Evolutionary conservation across 2,888 invertebrate species (phyloP).

Genomic region (Xanthostigma xanthostigma): DNA sequence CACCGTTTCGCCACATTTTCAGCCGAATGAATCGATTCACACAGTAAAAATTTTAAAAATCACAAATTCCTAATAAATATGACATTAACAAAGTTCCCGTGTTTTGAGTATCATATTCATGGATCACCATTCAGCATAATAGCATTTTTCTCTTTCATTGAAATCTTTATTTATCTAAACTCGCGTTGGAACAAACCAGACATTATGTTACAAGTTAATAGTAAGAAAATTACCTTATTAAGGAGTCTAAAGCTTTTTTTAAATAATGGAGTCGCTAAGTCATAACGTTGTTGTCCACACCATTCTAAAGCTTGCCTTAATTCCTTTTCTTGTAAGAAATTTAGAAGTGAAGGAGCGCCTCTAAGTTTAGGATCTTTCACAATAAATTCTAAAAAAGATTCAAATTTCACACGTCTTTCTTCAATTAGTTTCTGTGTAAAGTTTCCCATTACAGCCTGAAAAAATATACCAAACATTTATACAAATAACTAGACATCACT

Average conservation of each 20-base stretch:
- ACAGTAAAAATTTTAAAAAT: too few relatives aligned
- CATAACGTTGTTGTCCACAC: slow-evolving; percentile 40
- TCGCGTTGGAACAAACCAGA: too few relatives aligned
- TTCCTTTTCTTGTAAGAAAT: slow-evolving; percentile 52
- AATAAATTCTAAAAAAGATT: slow-evolving; percentile 41
- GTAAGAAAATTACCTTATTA: slow-evolving; percentile 39
- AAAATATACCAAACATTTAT: slow-evolving; percentile 10
- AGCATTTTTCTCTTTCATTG: too few relatives aligned
- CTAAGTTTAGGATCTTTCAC: slow-evolving; percentile 38
- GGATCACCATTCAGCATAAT: too few relatives aligned
- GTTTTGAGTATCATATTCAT: too few relatives aligned
- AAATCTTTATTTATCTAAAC: too few relatives aligned
- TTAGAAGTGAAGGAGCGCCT: slow-evolving; percentile 38
- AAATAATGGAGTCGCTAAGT: slow-evolving; percentile 42
- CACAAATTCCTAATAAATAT: too few relatives aligned
- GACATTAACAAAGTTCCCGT: too few relatives aligned
- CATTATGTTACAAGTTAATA: too few relatives aligned
- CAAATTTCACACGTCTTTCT: slow-evolving; percentile 47
- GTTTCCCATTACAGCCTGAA: slow-evolving; percentile 48
- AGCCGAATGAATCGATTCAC: too few relatives aligned
- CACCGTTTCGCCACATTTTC: too few relatives aligned
- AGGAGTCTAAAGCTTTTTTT: slow-evolving; percentile 53
- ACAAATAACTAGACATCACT: not conserved
- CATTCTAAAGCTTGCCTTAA: slow-evolving; percentile 41
- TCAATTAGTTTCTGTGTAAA: slow-evolving; percentile 52